Evolutionary conservation across 1,140 invertebrate species (phyloP).

Genomic region (Caenorhabditis tropicalis): DNA sequence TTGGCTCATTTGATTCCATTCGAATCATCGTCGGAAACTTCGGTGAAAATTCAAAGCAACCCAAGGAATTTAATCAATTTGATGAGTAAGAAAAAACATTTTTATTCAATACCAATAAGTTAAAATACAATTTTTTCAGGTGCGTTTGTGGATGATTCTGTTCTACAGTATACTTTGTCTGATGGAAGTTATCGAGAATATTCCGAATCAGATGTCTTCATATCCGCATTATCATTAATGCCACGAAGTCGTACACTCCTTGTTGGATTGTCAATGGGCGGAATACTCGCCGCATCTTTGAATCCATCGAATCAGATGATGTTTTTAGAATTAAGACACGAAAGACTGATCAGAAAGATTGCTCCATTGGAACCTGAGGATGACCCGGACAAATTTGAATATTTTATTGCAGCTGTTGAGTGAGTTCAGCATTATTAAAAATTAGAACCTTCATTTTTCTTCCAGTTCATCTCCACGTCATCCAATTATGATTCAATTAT

Average conservation of each 20-base stretch:
- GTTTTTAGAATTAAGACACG: constrained; percentile 21
- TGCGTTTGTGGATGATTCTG: background rate
- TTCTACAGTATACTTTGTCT: background rate
- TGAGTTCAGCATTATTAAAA: background rate
- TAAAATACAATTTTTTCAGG: background rate
- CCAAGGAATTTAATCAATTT: background rate
- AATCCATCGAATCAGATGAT: constrained; percentile 21
- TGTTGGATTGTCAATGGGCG: constrained; percentile 12
- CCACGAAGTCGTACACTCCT: constrained; percentile 31
- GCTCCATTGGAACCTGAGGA: constrained; percentile 22
- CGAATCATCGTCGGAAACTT: background rate
- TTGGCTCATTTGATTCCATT: background rate
- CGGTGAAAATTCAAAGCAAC: background rate
- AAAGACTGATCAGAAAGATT: background rate
- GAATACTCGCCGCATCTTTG: constrained; percentile 3
- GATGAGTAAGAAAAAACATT: background rate
- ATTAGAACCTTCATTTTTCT: background rate
- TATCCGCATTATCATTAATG: background rate
- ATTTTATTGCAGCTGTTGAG: constrained; percentile 10
- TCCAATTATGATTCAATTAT: constrained; percentile 34
- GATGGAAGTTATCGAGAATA: constrained; percentile 1
- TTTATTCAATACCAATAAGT: too few relatives aligned
- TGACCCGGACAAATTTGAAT: constrained; percentile 27
- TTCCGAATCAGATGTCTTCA: background rate
- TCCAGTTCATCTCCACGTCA: constrained; percentile 14